Percentiles rank a stretch among this genome's conserved stretches.
Evolutionary conservation across 2,113 vertebrate genomes (phyloP).

Genomic region (Rhea americana): DNA sequence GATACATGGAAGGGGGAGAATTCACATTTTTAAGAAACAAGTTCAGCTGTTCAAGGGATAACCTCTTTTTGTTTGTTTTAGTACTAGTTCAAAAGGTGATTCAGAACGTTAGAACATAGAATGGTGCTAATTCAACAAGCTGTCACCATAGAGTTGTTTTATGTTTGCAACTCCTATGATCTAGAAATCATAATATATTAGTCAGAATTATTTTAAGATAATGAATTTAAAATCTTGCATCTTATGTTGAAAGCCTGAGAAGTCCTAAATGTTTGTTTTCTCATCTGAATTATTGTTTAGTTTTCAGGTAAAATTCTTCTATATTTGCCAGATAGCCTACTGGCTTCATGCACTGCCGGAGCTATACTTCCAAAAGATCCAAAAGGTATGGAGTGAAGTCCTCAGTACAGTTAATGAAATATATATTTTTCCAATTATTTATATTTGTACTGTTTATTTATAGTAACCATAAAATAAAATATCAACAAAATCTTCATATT

Average conservation of each 20-base stretch:
- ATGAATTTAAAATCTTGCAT: not conserved
- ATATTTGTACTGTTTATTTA: not conserved
- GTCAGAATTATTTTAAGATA: not conserved
- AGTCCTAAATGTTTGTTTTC: not conserved
- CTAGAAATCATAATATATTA: not conserved
- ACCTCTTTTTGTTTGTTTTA: not conserved
- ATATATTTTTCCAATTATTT: not conserved
- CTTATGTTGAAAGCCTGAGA: not conserved
- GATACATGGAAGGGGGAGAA: not conserved
- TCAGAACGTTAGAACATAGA: not conserved
- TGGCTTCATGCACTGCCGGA: conserved; percentile 87
- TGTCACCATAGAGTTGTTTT: not conserved
- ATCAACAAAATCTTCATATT: not conserved
- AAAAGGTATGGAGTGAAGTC: conserved; percentile 76
- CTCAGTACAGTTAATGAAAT: not conserved
- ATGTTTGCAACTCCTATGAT: not conserved
- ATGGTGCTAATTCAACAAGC: not conserved
- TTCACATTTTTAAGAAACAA: rapidly evolving
- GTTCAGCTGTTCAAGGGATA: not conserved
- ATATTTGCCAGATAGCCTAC: conserved; percentile 89
- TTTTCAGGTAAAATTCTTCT: conserved; percentile 91
- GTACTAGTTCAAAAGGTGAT: not conserved
- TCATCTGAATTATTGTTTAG: conserved; percentile 56
- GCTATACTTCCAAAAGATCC: conserved; percentile 86
- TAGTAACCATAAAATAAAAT: not conserved